A percentile compares a stretch with the other conserved stretches of the same genome.
Conservation (phyloP, 2,888 invertebrate species). For the Lycia hirtaria region DNA sequence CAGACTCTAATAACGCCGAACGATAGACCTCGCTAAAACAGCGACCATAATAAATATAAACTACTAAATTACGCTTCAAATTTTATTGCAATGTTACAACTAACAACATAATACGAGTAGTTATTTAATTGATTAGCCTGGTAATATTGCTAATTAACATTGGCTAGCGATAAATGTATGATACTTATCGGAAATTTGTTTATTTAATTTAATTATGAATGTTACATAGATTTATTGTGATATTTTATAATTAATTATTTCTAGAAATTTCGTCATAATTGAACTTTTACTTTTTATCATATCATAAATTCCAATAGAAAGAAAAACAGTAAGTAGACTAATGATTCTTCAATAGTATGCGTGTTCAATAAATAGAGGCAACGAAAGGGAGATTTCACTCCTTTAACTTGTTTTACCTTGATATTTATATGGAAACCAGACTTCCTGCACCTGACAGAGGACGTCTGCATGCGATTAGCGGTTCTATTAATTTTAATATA, state of each 20-base stretch:
- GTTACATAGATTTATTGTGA: neutral
- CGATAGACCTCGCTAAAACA: slow-evolving; percentile 46
- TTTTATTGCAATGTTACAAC: slow-evolving; percentile 29
- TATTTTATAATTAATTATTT: neutral
- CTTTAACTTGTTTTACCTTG: slow-evolving; percentile 69
- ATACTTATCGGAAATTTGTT: slow-evolving; percentile 6
- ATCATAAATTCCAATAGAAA: neutral
- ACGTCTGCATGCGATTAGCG: slow-evolving; percentile 53
- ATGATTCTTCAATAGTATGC: neutral
- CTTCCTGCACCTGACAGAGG: slow-evolving; percentile 75
- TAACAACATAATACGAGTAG: neutral
- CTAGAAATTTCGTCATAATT: too few relatives aligned
- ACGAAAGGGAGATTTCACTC: slow-evolving; percentile 58
- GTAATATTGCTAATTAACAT: neutral
- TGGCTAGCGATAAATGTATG: neutral
- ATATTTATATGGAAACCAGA: slow-evolving; percentile 70
- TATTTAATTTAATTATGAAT: neutral
- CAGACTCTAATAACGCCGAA: slow-evolving; percentile 50
- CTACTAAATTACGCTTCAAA: slow-evolving; percentile 21
- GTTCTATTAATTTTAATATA: slow-evolving; percentile 35
- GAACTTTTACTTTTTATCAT: neutral
- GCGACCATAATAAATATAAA: slow-evolving; percentile 23
- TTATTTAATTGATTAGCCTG: neutral
- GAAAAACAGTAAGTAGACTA: neutral
- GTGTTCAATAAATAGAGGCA: slow-evolving; percentile 37